Base-by-base conservation (phyloP, 2,113 vertebrate species). In the Ceyx melanurus region DNA sequence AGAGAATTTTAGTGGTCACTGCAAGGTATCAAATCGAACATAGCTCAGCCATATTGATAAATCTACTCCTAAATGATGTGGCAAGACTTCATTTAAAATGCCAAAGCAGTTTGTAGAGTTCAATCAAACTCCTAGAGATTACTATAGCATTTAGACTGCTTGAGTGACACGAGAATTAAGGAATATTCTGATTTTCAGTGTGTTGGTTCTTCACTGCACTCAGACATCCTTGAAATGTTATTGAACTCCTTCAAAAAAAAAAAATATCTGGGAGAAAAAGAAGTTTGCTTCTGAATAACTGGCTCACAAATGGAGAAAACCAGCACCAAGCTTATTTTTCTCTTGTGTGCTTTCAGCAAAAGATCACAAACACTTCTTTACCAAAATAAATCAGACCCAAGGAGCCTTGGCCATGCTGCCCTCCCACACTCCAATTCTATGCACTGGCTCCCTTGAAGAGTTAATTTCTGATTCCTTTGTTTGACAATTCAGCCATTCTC, bases 91-190 rank as follows among this genome's bases (percentile, higher is more conserved):
- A 77, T 74, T 73, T 80, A 26, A 92, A 91, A 64, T 56, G 12
- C 10, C 23, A 50, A 13, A 74, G 42, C 9, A 37, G 17, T 66
- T 37, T 58, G 28, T 50, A 70, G 26, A 40, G 37, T 46, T 70
- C 46, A 65, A 72, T 78, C 57, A 84, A 57, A 56, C 35, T 56
- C 18, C 48, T 51, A 50, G 42, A 50, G 25, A 23, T 54, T 68
- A 46, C n/a, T 18, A 56, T 1, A 14, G 50, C 22, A 21, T 71
- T 79, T 58, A 50, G 57, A 54, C 13, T 42, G 6, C 72, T 84
- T 64, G 37, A 53, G 65, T 75, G 26, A 45, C 21, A 68, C 0
- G 0, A 89, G 33, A 19, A 43, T 0, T 1, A 16, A 46, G 28
- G 11, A 85, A 72, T 76, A 28, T 45, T 72, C n/a, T 72, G 21